Evolutionary conservation across 2,888 invertebrate genomes (phyloP).

Genomic region (Palloptera scutellata): DNA sequence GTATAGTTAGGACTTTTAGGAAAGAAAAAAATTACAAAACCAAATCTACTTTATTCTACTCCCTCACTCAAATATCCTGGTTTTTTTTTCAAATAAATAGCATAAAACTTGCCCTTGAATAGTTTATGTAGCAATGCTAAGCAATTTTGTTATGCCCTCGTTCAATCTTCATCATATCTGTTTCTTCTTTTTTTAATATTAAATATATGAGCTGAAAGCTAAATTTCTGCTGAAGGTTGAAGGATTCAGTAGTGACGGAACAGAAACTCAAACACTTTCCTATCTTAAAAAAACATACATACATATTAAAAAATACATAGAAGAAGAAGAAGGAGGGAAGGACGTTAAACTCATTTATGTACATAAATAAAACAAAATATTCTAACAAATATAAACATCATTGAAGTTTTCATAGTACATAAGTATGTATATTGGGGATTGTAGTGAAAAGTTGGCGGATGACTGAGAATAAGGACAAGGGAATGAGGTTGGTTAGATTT

Average conservation of each 20-base stretch:
- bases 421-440: background rate
- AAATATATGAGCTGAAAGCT: background rate
- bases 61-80: too few relatives aligned
- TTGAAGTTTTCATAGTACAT: background rate
- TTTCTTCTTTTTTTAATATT: background rate
- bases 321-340: background rate
- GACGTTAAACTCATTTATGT: background rate
- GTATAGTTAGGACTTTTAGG: too few relatives aligned
- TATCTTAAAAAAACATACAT: too few relatives aligned
- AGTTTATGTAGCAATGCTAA: background rate
- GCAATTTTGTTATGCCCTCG: background rate
- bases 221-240: background rate
- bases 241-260: background rate
- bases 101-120: slow-evolving; percentile 14
- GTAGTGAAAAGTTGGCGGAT: background rate
- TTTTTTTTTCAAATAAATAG: background rate
- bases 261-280: background rate
- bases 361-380: background rate
- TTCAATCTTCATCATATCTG: background rate
- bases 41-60: too few relatives aligned
- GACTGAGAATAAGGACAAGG: too few relatives aligned
- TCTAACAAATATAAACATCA: background rate
- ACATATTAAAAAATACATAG: background rate
- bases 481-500: background rate
- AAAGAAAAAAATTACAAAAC: too few relatives aligned